Evolutionary conservation across 2,113 vertebrate genomes (phyloP), one percentile per base, ranked within the genome.

Genomic region (Tamias sibiricus): DNA sequence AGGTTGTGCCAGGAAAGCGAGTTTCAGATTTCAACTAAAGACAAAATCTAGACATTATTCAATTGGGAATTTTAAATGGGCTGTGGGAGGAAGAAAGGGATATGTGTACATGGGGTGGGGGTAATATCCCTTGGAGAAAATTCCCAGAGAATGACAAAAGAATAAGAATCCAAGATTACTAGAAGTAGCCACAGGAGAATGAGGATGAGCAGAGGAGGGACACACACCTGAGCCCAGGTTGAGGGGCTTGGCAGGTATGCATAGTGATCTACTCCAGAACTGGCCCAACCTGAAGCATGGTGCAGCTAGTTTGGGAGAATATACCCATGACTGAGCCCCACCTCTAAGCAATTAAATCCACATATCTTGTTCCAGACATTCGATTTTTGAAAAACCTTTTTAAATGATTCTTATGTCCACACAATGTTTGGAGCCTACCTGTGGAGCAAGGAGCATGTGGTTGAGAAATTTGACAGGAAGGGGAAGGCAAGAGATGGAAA

Each of bases 81-180:
- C 28, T 92, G 4, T 12, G 20, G 54, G 54, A 80, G 42, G 47
- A 16, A 7, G 2, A 57, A 32, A 77, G 57, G 59, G 54, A 49
- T 12, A 12, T 10, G 66, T 6, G 1, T 40, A 1, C 32, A 3
- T 13, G 28, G 4, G 47, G 22, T 6, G 6, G 10, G 13, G 1
- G 22, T 32, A 10, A 4, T 16, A 3, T 14, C 26, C 13, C 22
- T 66, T 83, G 35, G 47, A 87, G 66, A 68, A 94, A 68, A 47
- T 82, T 37, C 30, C 3, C 66, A n/a, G 10, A 37, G 20, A 12
- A 32, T 16, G 3, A 54, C 57, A 75, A 22, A 35, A 42, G 42
- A 57, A n/a, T 6, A 66, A 57, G 14, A 42, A 57, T 75, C 32
- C 40, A 71, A 49, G 76, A 22, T 13, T 28, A 47, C 3, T 11